A percentile compares a stretch with the other conserved stretches of the same genome.
Evolutionary conservation across 2,113 vertebrate genomes (phyloP).

Genomic region (Pachycephala philippinensis): DNA sequence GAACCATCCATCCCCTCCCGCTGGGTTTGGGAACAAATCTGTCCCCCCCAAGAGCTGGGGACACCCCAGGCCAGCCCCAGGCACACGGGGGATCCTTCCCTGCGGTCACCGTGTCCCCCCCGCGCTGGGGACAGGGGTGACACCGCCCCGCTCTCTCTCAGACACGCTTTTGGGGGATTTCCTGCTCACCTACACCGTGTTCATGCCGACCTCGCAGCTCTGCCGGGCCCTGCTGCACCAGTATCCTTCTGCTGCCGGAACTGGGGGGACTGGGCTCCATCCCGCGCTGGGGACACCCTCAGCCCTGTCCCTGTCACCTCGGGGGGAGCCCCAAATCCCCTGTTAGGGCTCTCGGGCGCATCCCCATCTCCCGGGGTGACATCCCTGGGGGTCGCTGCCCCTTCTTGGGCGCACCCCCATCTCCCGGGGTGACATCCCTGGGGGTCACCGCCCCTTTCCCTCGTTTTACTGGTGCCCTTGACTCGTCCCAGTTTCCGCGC

Average conservation of each 20-base stretch:
- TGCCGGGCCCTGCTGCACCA: slow-evolving; percentile 86
- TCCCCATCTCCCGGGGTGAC: neutral
- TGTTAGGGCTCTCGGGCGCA: rapidly evolving
- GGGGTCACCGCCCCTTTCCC: neutral
- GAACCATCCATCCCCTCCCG: too few species aligned
- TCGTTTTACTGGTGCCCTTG: slow-evolving; percentile 52
- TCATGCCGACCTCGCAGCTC: slow-evolving; percentile 89
- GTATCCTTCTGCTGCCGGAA: slow-evolving; percentile 76
- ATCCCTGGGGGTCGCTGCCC: neutral
- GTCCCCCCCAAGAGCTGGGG: neutral
- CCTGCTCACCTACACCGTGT: slow-evolving; percentile 87
- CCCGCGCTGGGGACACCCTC: rapidly evolving
- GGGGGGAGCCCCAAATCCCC: rapidly evolving
- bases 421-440: neutral
- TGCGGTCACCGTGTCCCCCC: rapidly evolving
- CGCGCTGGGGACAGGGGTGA: rapidly evolving
- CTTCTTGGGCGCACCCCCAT: rapidly evolving
- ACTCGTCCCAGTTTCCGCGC: slow-evolving; percentile 81
- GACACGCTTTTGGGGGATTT: slow-evolving; percentile 88
- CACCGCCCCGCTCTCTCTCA: slow-evolving; percentile 16
- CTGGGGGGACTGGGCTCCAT: neutral
- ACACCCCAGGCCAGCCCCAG: neutral
- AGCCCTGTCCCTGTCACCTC: neutral
- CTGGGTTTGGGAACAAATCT: rapidly evolving
- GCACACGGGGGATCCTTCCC: rapidly evolving